Evolutionary conservation across 2,888 invertebrate genomes (phyloP), one percentile per base, ranked within the genome.

Genomic region (Agrochola lychnidis): DNA sequence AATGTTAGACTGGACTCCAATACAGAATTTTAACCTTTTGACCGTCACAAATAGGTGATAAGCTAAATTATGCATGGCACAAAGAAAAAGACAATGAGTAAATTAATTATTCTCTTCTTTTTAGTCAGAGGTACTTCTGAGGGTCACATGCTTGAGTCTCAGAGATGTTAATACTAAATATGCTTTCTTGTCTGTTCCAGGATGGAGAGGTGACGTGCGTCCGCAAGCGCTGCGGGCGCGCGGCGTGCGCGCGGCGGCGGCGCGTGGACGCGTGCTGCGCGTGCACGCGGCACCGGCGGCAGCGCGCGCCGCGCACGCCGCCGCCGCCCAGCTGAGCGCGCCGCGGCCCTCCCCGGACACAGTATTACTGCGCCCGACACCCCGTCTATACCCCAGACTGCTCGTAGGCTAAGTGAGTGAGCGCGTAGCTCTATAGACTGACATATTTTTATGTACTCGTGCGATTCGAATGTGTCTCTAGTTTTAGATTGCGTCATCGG

Each of bases 161-260:
- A 25, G 25, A 40, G 5, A 22, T 14, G 19, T 69, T 40, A 45
- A n/a, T 22, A 48, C n/a, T n/a, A 14, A 69, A 40, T 5, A 7
- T 59, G 0, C 30, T 4, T 53, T 53, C 1, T 19, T 66, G 4
- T 57, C 1, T 48, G 14, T 88, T 86, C 0, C 94, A 99, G 99
- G 98, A 98, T 92, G 98, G 98, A 72, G 97, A 97, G 89, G 97
- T 98, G 78, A 98, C 97, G 78, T 99, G 99, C 94, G 98, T 98
- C 85, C 97, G 98, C 83, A 98, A 98, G 91, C 97, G 98, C n/a
- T 98, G 98, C 94, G 97, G 98, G n/a, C 97, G 97, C 78, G 97
- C 97, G 59, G 97, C 98, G 82, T 98, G 98, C 94, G 97, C 93
- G 89, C 93, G 94, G 81, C 95, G 94, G 86, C 94, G 95, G 89